Conservation (phyloP, 2,797 vertebrate species). For the Otolemur crassicaudatus region DNA sequence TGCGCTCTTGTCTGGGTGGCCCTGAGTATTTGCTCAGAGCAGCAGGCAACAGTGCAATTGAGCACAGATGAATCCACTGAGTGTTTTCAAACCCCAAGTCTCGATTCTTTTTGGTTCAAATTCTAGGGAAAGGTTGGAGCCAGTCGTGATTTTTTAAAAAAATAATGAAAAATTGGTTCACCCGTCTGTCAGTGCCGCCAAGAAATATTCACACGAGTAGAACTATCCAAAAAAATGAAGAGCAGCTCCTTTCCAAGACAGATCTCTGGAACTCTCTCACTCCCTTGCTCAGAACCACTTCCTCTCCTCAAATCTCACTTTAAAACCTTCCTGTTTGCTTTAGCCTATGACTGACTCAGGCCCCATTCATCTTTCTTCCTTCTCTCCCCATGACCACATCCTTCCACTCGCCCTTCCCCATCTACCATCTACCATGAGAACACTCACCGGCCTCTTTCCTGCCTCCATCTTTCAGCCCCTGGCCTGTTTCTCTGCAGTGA, state of each 20-base stretch:
- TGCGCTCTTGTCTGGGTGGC: slow-evolving; percentile 45
- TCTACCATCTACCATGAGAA: slow-evolving; percentile 57
- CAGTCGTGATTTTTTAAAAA: slow-evolving; percentile 39
- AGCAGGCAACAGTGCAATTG: not conserved
- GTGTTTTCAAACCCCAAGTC: slow-evolving; percentile 67
- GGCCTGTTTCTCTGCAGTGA: not conserved
- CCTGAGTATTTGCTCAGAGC: not conserved
- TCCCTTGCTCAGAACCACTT: slow-evolving; percentile 79
- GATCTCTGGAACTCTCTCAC: slow-evolving; percentile 77
- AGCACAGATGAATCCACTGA: slow-evolving; percentile 23
- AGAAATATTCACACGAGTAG: slow-evolving; percentile 71
- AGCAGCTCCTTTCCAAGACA: slow-evolving; percentile 75
- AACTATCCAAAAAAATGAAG: slow-evolving; percentile 76
- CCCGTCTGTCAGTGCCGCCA: slow-evolving; percentile 68
- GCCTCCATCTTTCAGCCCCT: slow-evolving; percentile 29
- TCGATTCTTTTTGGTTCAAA: slow-evolving; percentile 68
- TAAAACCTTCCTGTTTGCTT: slow-evolving; percentile 85
- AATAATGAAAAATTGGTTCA: slow-evolving; percentile 57
- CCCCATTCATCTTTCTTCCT: slow-evolving; percentile 83
- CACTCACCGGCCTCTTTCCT: slow-evolving; percentile 12
- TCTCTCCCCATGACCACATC: slow-evolving; percentile 82
- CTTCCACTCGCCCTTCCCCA: slow-evolving; percentile 71
- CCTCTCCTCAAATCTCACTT: slow-evolving; percentile 85
- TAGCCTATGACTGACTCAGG: slow-evolving; percentile 81
- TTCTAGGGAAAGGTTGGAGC: slow-evolving; percentile 70